Percentiles rank a stretch among this genome's conserved stretches.
Evolutionary conservation across 37 sponge, comb jelly and placozoan species (phyloP).

Genomic region (Lycopodina hypogea): DNA sequence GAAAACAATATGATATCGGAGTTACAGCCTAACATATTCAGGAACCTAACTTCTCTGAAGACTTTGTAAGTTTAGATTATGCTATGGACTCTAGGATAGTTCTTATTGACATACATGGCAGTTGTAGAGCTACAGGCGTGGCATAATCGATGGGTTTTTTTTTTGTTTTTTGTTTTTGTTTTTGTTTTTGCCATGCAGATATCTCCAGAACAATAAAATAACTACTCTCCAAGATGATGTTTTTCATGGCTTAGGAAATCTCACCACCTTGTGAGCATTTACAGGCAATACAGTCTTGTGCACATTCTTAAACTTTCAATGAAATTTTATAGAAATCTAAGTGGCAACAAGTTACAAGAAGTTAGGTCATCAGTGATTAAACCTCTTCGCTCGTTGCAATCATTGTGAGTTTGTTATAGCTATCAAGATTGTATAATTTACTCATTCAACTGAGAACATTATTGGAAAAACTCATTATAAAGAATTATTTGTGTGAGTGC

Average conservation of each 20-base stretch:
- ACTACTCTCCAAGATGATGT: background rate
- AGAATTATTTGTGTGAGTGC: too few species aligned
- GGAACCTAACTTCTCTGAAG: constrained; percentile 6
- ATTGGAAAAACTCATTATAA: too few species aligned
- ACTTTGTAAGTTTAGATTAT: constrained; percentile 11
- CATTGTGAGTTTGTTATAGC: constrained; percentile 1
- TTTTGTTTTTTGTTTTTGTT: too few species aligned
- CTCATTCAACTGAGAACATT: too few species aligned
- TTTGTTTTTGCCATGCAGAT: background rate
- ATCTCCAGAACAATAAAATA: constrained; percentile 1
- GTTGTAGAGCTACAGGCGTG: too few species aligned
- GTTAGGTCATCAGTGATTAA: background rate
- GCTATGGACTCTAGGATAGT: background rate
- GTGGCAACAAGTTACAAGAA: background rate
- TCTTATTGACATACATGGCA: too few species aligned
- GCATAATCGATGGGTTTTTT: too few species aligned
- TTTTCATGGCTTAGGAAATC: constrained; percentile 21
- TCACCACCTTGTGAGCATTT: constrained; percentile 15
- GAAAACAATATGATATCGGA: constrained; percentile 6
- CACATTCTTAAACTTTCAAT: background rate
- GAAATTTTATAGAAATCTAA: background rate
- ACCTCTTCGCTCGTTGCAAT: constrained; percentile 3
- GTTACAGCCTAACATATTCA: constrained; percentile 8
- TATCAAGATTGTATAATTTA: too few species aligned
- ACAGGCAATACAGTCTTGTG: background rate